Percentiles rank a stretch among this genome's conserved stretches.
These are phyloP conservation scores for Prolemur simus DNA, from an alignment of 2,113 vertebrate genomes.

Conservation along the genomic window DNA sequence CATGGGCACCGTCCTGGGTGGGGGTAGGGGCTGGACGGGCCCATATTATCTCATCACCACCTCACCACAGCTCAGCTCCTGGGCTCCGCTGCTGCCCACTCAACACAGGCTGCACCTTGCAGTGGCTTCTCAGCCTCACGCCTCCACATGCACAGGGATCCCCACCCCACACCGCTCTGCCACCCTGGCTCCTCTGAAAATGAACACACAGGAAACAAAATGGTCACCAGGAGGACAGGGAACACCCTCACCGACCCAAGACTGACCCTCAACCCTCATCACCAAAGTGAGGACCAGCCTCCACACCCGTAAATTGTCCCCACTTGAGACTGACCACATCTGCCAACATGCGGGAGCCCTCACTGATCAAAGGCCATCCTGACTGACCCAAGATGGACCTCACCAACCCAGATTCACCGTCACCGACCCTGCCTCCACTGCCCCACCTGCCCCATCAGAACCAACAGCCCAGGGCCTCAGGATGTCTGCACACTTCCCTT, in stretches of 20 bases:
- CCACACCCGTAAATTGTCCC: not conserved
- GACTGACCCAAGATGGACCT: not conserved
- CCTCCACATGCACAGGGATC: accelerated
- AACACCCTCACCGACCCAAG: not conserved
- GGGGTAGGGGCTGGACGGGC: not conserved
- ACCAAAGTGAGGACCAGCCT: not conserved
- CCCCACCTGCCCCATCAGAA: not conserved
- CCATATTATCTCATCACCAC: not conserved
- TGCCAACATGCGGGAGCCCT: not conserved
- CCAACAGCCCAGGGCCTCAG: not conserved
- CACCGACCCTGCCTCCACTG: not conserved
- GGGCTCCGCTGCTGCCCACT: not conserved
- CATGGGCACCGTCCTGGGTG: not conserved
- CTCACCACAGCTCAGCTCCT: not conserved
- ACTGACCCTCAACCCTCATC: not conserved
- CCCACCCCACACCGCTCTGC: not conserved
- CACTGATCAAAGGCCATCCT: not conserved
- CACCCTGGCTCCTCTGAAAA: not conserved
- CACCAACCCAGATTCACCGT: not conserved
- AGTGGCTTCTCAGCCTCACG: not conserved
- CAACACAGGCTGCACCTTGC: accelerated
- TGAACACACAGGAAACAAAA: not conserved
- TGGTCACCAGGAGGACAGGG: not conserved
- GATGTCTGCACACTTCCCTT: not conserved
- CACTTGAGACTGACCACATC: not conserved